These are phyloP conservation scores for Xerus inauris DNA, from an alignment of 2,113 vertebrate species.

Conservation along the genomic window DNA sequence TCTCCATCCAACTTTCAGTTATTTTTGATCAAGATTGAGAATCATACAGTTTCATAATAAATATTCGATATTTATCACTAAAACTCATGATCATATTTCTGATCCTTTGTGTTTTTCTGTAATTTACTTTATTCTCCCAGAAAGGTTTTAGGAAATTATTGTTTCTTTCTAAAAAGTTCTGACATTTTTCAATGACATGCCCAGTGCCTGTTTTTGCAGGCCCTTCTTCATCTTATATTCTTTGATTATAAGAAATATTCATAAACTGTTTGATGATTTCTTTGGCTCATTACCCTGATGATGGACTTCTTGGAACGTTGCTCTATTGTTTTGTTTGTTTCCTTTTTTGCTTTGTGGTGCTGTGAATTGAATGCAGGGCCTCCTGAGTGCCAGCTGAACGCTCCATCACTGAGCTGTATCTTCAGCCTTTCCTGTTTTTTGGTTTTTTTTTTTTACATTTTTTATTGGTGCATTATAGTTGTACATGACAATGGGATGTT, in stretches of 20 bases:
- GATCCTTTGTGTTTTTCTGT: background rate
- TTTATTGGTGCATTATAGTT: no score
- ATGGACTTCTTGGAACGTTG: background rate
- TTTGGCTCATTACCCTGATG: background rate
- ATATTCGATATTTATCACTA: background rate
- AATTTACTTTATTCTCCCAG: background rate
- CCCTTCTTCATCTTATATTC: background rate
- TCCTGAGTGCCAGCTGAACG: no score
- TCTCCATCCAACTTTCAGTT: background rate
- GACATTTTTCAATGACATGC: background rate
- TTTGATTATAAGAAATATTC: background rate
- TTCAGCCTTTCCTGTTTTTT: no score
- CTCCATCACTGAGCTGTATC: no score
- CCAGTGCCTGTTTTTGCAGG: background rate
- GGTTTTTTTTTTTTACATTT: no score
- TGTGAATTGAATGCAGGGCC: no score
- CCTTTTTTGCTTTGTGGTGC: background rate
- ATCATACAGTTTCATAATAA: background rate
- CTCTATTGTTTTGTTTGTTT: background rate
- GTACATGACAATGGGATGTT: no score
- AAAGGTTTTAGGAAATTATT: background rate
- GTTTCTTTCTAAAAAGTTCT: background rate
- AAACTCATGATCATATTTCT: background rate
- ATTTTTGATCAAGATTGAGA: slow-evolving; percentile 37
- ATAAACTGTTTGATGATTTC: background rate